A percentile compares a stretch with the other conserved stretches of the same genome.
These are phyloP conservation scores for Oophaga pumilio DNA, from an alignment of 2,113 vertebrate species.

Conservation along the genomic window DNA sequence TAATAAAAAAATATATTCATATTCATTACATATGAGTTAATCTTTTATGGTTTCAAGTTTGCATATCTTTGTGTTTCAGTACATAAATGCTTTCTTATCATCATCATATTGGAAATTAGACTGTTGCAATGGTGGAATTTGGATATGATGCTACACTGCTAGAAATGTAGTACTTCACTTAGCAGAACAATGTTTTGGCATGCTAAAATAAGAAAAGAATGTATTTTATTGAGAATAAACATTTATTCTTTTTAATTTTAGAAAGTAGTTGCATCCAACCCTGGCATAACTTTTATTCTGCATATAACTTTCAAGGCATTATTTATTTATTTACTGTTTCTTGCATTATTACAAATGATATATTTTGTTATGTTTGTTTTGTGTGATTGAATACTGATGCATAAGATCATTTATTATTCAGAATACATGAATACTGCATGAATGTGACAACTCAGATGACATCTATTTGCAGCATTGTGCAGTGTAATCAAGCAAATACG, in stretches of 20 bases:
- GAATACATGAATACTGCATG: constrained; percentile 42
- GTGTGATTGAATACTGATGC: constrained; percentile 26
- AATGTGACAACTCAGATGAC: constrained; percentile 39
- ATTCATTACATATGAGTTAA: too few relatives aligned
- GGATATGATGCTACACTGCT: neutral
- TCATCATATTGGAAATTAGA: too few relatives aligned
- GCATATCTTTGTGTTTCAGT: too few relatives aligned
- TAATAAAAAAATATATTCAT: too few relatives aligned
- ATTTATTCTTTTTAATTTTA: neutral
- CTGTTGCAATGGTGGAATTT: neutral
- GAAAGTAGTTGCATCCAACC: neutral
- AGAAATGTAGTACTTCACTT: neutral
- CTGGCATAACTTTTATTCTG: neutral
- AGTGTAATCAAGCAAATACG: neutral
- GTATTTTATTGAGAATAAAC: neutral
- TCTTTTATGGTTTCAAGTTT: too few relatives aligned
- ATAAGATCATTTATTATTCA: constrained; percentile 43
- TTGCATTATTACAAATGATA: constrained; percentile 10
- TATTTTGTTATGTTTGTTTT: neutral
- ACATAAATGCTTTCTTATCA: too few relatives aligned
- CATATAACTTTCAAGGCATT: constrained; percentile 1
- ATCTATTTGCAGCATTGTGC: constrained; percentile 27
- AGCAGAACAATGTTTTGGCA: constrained; percentile 1
- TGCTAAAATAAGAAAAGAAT: neutral
- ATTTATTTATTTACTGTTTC: constrained; percentile 13